A percentile compares a stretch with the other conserved stretches of the same genome.
Conservation (phyloP, 1,140 invertebrate species). For the Pinna nobilis region DNA sequence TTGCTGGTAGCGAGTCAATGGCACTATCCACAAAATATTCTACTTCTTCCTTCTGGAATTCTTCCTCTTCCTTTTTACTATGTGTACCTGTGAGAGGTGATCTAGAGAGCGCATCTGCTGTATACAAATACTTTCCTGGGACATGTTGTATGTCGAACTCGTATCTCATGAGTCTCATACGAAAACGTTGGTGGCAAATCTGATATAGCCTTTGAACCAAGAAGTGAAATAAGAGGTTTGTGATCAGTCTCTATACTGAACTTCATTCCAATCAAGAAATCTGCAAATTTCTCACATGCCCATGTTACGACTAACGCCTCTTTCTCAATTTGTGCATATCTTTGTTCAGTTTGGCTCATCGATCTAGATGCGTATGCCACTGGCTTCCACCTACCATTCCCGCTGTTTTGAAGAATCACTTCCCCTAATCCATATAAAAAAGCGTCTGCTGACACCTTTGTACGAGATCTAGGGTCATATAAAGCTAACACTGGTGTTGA, state of each 20-base stretch:
- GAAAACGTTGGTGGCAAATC: slow-evolving; percentile 24
- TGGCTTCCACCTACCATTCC: background rate
- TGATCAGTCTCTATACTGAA: slow-evolving; percentile 3
- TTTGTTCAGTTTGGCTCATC: background rate
- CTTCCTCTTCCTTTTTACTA: slow-evolving; percentile 5
- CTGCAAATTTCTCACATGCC: slow-evolving; percentile 25
- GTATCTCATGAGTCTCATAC: slow-evolving; percentile 40
- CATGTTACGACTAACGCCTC: slow-evolving; percentile 14
- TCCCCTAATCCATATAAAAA: background rate
- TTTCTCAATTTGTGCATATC: slow-evolving; percentile 10
- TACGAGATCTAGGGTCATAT: background rate
- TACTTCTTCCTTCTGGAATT: slow-evolving; percentile 17
- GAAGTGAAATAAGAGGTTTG: background rate
- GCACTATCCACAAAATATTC: slow-evolving; percentile 16
- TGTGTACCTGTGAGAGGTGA: background rate
- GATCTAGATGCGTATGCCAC: no score
- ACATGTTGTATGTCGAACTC: slow-evolving; percentile 29
- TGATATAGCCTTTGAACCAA: background rate
- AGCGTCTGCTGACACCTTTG: slow-evolving; percentile 2
- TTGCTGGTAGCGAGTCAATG: slow-evolving; percentile 5
- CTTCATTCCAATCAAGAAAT: slow-evolving; percentile 1
- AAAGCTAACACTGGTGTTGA: background rate
- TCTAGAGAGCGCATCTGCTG: slow-evolving; percentile 34
- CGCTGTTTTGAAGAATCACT: background rate
- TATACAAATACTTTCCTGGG: slow-evolving; percentile 37